Conservation (phyloP, 2,888 invertebrate species). For the Rhimphoctona megacephalus region DNA sequence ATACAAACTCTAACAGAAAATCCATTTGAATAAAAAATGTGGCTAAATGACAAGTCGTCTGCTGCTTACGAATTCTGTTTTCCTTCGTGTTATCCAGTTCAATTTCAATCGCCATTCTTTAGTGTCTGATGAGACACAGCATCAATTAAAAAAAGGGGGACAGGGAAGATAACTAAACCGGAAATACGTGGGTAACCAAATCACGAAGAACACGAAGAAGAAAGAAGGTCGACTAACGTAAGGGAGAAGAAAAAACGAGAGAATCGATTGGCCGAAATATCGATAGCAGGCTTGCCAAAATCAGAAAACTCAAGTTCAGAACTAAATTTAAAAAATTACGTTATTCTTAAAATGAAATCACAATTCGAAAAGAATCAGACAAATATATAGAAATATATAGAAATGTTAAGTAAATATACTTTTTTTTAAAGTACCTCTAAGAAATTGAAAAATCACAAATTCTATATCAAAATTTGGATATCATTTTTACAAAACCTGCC, state of each 20-base stretch:
- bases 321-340: not conserved
- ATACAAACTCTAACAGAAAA: not conserved
- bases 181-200: conserved; percentile 24
- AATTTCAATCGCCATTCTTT: conserved; percentile 76
- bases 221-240: not conserved
- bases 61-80: conserved; percentile 76
- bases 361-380: not conserved
- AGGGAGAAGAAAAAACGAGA: not conserved
- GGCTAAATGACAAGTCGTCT: conserved; percentile 44
- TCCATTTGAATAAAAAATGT: not conserved
- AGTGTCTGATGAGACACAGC: not conserved
- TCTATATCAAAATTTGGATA: not conserved
- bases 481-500: not conserved
- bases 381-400: not conserved
- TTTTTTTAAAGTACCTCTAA: too few species aligned
- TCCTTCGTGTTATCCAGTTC: conserved; percentile 76
- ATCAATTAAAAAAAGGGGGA: conserved; percentile 31
- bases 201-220: not conserved
- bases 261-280: not conserved
- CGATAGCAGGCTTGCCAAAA: not conserved
- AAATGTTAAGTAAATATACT: not conserved
- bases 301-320: not conserved
- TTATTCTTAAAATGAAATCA: not conserved
- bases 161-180: not conserved
- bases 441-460: not conserved